Evolutionary conservation across 1,140 invertebrate species (phyloP).

Genomic region (Pogonomyrmex californicus): DNA sequence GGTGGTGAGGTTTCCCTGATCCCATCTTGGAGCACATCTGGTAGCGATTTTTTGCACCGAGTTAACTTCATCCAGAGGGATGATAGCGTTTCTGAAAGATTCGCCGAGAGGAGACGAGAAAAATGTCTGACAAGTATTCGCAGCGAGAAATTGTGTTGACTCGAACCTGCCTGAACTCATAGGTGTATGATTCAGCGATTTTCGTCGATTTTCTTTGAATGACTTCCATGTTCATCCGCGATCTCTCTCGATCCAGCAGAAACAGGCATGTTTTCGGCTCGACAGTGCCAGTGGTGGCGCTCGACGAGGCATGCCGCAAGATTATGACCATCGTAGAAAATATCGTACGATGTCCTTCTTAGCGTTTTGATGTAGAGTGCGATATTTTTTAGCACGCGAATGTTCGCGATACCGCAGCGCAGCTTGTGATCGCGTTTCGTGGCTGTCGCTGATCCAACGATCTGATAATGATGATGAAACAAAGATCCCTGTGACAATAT

Average conservation of each 20-base stretch:
- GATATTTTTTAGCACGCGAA: conserved; percentile 32
- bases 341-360: conserved; percentile 2
- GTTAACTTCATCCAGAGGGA: background rate
- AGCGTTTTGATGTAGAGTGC: background rate
- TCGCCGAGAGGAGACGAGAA: background rate
- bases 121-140: background rate
- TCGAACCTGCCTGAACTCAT: background rate
- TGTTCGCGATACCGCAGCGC: background rate
- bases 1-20: background rate
- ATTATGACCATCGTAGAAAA: conserved; percentile 44
- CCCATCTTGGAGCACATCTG: conserved; percentile 6
- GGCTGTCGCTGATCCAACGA: background rate
- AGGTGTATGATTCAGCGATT: conserved; percentile 18
- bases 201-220: conserved; percentile 7
- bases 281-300: background rate
- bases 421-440: conserved; percentile 8
- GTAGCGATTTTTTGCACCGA: background rate
- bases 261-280: background rate
- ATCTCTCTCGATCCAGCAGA: conserved; percentile 17
- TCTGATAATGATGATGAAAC: conserved; percentile 6
- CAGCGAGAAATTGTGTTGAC: background rate
- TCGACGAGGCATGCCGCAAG: conserved; percentile 25
- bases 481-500: background rate
- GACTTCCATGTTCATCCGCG: conserved; percentile 9
- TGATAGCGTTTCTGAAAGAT: background rate